Conservation (phyloP, 2,113 vertebrate genomes). For the Hippocampus comes region DNA sequence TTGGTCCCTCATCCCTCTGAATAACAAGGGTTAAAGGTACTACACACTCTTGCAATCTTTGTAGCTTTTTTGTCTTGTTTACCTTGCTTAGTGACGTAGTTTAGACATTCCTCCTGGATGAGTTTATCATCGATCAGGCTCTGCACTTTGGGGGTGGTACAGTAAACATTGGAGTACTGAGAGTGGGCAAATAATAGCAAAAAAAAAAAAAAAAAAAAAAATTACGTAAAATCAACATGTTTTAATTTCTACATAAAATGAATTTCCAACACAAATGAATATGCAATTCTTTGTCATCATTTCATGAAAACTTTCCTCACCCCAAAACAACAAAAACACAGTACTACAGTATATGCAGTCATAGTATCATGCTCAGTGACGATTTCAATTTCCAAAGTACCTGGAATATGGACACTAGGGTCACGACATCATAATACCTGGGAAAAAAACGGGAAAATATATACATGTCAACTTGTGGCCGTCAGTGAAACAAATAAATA, state of each 20-base stretch:
- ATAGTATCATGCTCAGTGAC: neutral
- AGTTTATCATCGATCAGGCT: conserved; percentile 91
- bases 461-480: neutral
- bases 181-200: conserved; percentile 10
- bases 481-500: neutral
- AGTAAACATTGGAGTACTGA: conserved; percentile 97
- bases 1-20: neutral
- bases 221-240: neutral
- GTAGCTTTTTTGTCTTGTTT: conserved; percentile 14
- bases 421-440: conserved; percentile 94
- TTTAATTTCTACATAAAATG: neutral
- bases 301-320: neutral
- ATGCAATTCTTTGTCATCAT: neutral
- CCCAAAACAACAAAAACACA: neutral
- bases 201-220: neutral
- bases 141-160: conserved; percentile 92
- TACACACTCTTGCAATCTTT: neutral
- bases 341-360: neutral
- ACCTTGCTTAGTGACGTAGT: conserved; percentile 91
- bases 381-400: conserved; percentile 56
- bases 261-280: neutral
- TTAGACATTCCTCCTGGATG: conserved; percentile 90
- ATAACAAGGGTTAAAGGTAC: neutral
- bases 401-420: conserved; percentile 94
- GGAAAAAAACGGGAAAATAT: conserved; percentile 15